Percentiles rank a stretch among this genome's conserved stretches.
Conservation (phyloP, 2,888 invertebrate species). For the Gymnosoma rotundatum region DNA sequence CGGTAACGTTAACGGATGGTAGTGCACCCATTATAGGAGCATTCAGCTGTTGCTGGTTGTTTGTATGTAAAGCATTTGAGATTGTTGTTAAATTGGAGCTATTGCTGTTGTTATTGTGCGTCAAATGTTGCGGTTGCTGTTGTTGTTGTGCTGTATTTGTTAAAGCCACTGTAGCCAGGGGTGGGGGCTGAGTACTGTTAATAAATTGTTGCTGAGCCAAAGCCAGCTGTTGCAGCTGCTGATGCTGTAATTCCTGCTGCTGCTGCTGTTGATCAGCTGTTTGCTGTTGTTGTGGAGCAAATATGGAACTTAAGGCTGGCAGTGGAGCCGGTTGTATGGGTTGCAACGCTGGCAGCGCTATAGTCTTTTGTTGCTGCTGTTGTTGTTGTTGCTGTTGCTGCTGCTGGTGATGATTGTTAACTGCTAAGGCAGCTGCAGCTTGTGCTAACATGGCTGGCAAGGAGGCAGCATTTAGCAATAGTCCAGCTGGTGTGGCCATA, state of each 20-base stretch:
- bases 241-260: conserved; percentile 72
- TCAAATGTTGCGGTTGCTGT: conserved; percentile 62
- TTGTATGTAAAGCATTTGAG: conserved; percentile 48
- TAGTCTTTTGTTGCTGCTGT: conserved; percentile 74
- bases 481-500: conserved; percentile 81
- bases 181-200: conserved; percentile 78
- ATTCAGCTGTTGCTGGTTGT: conserved; percentile 56
- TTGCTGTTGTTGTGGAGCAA: conserved; percentile 74
- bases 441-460: conserved; percentile 81
- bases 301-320: conserved; percentile 80
- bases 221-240: conserved; percentile 72
- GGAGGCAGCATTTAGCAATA: conserved; percentile 80
- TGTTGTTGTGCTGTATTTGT: conserved; percentile 41
- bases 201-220: conserved; percentile 74
- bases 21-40: conserved; percentile 11
- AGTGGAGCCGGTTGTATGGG: conserved; percentile 76
- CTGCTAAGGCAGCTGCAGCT: conserved; percentile 78
- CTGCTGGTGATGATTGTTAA: conserved; percentile 77
- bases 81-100: conserved; percentile 67
- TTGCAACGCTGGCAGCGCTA: conserved; percentile 79
- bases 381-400: conserved; percentile 74
- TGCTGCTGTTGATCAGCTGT: conserved; percentile 75
- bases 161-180: conserved; percentile 75
- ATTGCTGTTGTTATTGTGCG: conserved; percentile 72
- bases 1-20: conserved; percentile 26